phyloP scores from a whole-genome alignment of 2,797 vertebrate species.

The Etheostoma nigrum region DNA sequence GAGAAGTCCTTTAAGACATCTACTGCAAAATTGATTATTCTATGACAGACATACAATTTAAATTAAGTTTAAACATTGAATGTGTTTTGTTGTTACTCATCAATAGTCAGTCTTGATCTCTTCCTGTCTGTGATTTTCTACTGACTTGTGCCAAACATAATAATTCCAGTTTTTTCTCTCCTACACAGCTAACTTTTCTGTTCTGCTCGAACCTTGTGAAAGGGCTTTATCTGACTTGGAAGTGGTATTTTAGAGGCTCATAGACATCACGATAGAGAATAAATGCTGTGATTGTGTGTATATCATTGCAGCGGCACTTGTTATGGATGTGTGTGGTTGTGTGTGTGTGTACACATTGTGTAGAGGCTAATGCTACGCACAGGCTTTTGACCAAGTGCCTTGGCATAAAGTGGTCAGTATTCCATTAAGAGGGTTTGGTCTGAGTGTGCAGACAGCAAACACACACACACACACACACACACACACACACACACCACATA shows the following conservation, averaged over 20 bases:
- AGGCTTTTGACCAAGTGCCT: constrained; percentile 63
- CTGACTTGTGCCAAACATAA: constrained; percentile 64
- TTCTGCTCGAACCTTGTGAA: constrained; percentile 34
- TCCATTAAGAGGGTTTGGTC: constrained; percentile 57
- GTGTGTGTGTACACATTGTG: constrained; percentile 8
- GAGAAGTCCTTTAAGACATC: constrained; percentile 15
- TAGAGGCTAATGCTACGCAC: constrained; percentile 32
- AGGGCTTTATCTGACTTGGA: constrained; percentile 26
- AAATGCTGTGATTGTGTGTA: constrained; percentile 19
- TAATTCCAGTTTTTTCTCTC: constrained; percentile 50
- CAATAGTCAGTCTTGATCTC: constrained; percentile 51
- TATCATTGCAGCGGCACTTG: background rate
- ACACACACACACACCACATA: constrained; percentile 17
- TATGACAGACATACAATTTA: constrained; percentile 3
- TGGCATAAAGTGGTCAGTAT: constrained; percentile 42
- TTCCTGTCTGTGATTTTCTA: constrained; percentile 47
- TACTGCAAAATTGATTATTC: constrained; percentile 13
- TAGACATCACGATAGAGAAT: constrained; percentile 11
- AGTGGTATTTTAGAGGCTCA: constrained; percentile 37
- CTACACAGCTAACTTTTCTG: constrained; percentile 50
- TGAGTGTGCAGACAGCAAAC: constrained; percentile 51
- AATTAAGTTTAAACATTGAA: constrained; percentile 12
- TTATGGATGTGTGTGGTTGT: constrained; percentile 1
- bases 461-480: constrained; percentile 15
- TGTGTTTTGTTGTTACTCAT: constrained; percentile 42